These are phyloP conservation scores for Himalopsyche japonica DNA, from an alignment of 2,888 invertebrate species.

Conservation along the genomic window DNA sequence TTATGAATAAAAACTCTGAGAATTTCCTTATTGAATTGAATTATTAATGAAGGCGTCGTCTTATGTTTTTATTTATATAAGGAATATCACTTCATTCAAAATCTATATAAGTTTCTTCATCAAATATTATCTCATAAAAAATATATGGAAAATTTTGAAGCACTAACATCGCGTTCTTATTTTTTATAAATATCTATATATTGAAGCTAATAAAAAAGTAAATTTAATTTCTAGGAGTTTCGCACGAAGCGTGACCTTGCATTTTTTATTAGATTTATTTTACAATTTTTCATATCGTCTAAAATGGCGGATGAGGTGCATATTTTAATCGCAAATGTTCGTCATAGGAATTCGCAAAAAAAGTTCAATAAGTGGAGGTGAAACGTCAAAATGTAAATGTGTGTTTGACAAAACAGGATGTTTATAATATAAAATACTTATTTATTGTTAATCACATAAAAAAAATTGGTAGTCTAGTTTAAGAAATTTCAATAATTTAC, in stretches of 20 bases:
- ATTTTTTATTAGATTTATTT: not conserved
- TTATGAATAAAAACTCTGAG: no score
- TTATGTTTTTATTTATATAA: no score
- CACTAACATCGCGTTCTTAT: no score
- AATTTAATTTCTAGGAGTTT: not conserved
- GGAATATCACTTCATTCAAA: no score
- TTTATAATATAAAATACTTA: not conserved
- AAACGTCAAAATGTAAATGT: not conserved
- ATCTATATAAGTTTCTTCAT: no score
- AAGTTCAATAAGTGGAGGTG: not conserved
- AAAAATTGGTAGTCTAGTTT: no score
- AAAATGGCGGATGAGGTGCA: not conserved
- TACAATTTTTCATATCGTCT: not conserved
- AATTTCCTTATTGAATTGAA: no score
- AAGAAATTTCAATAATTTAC: no score
- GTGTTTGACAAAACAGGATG: not conserved
- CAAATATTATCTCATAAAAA: no score
- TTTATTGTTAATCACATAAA: not conserved
- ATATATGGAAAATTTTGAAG: no score
- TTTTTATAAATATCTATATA: no score
- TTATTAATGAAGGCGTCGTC: no score
- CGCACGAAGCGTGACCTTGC: not conserved
- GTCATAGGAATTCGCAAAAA: not conserved
- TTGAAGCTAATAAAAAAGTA: not conserved
- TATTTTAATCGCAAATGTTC: not conserved